phyloP scores from a whole-genome alignment of 2,888 invertebrate genomes.

The Standfussiana lucernea region DNA sequence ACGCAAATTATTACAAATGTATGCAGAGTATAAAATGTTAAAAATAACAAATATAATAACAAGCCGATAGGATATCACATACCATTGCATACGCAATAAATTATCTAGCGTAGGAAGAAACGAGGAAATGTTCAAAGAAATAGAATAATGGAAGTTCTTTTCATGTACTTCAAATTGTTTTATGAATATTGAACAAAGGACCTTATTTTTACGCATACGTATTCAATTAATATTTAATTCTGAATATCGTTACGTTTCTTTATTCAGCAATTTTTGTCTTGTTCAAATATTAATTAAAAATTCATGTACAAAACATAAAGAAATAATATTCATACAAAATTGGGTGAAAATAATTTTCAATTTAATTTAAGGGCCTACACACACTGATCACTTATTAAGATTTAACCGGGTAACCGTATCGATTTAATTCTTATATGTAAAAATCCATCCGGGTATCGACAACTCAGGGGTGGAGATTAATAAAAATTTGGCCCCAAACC shows the following conservation, averaged over 20 bases:
- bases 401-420: conserved; percentile 71
- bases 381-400: conserved; percentile 33
- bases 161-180: conserved; percentile 73
- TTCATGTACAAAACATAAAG: background rate
- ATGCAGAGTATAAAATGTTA: conserved; percentile 34
- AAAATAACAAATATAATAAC: conserved; percentile 60
- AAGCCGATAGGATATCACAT: conserved; percentile 72
- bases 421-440: conserved; percentile 84
- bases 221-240: conserved; percentile 64
- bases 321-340: conserved; percentile 9
- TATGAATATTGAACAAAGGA: conserved; percentile 73
- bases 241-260: conserved; percentile 26
- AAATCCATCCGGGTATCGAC: conserved; percentile 78
- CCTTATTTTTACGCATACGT: conserved; percentile 62
- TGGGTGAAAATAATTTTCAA: background rate
- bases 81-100: conserved; percentile 76
- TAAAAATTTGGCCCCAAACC: conserved; percentile 86
- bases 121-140: conserved; percentile 76
- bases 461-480: conserved; percentile 85
- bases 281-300: conserved; percentile 38
- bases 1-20: conserved; percentile 19
- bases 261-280: conserved; percentile 11
- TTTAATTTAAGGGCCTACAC: conserved; percentile 20
- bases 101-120: conserved; percentile 72
- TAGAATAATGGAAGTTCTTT: conserved; percentile 78